Evolutionary conservation across 2,888 invertebrate genomes (phyloP), one percentile per base, ranked within the genome.

Genomic region (Coronaproctus castanopsis): DNA sequence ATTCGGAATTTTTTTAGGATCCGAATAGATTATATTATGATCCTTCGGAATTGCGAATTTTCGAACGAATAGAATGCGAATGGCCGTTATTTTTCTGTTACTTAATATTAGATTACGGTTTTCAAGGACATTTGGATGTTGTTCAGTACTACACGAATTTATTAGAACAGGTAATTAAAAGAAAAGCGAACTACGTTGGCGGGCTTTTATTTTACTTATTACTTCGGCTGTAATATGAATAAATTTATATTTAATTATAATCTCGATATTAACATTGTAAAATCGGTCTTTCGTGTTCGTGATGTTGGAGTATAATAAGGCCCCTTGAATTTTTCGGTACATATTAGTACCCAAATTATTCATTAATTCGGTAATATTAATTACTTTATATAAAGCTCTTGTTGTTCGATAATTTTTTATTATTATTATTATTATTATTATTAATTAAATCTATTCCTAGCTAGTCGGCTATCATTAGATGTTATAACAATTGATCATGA

Each of bases 1-100:
- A n/a, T n/a, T n/a, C n/a, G n/a, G n/a, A 21, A 21, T 50, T 52
- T 22, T 66, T 65, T 24, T 63, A 79, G 77, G 80, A 81, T 69
- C 75, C 77, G 0, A 74, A 71, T 62, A 62, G 67, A 21, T 77
- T 97, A 21, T 95, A 98, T 71, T 99, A 99, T 73, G 96, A 97
- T 70, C 95, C 96, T 18, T 93, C 91, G 85, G 98, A 99, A 72
- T 74, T 99, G 63, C 80, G 93, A 69, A 88, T 91, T 82, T 99
- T 99, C 78, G 97, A 98, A 72, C 90, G 93, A 67, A 96, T 98
- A 68, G 98, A 98, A 74, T 97, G 97, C 74, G 97, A 98, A 75
- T 97, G 97, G 97, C 97, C 97, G 1, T 71, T 97, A 58, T 97
- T 97, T 73, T 93, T 85, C 71, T 91, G 92, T 69, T 95, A 95